Evolutionary conservation across 2,888 invertebrate genomes (phyloP).

Genomic region (Crematogaster levior): DNA sequence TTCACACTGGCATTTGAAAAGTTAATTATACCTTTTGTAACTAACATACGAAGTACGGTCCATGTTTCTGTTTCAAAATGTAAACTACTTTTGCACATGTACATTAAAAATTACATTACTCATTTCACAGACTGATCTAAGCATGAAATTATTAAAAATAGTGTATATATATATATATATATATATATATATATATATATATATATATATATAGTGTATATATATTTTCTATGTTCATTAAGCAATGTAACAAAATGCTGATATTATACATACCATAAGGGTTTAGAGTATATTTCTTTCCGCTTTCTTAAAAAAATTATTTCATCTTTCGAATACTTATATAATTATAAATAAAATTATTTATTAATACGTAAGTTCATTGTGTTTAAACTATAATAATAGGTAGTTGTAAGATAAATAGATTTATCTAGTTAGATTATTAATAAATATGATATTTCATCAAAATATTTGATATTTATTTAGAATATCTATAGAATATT

Average conservation of each 20-base stretch:
- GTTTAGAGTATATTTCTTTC: background rate
- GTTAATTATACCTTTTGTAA: constrained; percentile 54
- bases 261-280: background rate
- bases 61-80: constrained; percentile 29
- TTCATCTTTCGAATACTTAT: background rate
- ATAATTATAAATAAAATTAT: background rate
- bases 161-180: background rate
- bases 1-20: constrained; percentile 45
- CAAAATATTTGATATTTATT: background rate
- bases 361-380: background rate
- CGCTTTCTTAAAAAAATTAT: background rate
- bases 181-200: background rate
- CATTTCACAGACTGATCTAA: constrained; percentile 7
- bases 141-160: background rate
- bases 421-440: background rate
- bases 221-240: background rate
- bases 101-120: constrained; percentile 35
- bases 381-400: background rate
- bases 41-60: constrained; percentile 22
- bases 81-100: constrained; percentile 40
- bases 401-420: background rate
- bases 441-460: background rate
- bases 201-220: background rate
- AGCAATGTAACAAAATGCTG: background rate
- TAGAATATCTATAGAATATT: background rate